Percentiles rank a stretch among this genome's conserved stretches.
phyloP scores from a whole-genome alignment of 2,797 vertebrate genomes.

The Fistularia tabacaria region DNA sequence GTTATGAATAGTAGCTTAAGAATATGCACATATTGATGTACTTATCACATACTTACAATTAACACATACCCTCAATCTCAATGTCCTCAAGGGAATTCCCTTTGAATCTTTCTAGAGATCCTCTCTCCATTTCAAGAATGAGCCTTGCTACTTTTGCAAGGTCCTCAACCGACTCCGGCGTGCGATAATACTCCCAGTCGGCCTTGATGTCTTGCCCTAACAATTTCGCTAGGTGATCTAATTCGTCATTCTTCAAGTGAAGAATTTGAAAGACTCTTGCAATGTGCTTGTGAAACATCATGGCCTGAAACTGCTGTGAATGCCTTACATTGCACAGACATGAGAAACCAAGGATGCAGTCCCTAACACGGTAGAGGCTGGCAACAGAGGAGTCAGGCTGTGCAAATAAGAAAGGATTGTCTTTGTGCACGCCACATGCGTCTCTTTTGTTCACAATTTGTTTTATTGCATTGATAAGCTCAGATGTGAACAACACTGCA shows the following conservation, averaged over 20 bases:
- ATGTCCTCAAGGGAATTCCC: slow-evolving; percentile 48
- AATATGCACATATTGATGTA: too few species aligned
- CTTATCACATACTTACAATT: too few species aligned
- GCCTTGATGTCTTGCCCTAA: slow-evolving; percentile 40
- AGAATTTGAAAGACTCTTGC: slow-evolving; percentile 62
- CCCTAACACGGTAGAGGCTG: slow-evolving; percentile 8
- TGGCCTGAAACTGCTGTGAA: slow-evolving; percentile 31
- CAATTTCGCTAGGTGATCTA: slow-evolving; percentile 39
- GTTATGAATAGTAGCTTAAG: not conserved
- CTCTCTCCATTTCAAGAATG: slow-evolving; percentile 51
- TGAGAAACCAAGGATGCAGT: slow-evolving; percentile 34
- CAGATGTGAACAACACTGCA: slow-evolving; percentile 45
- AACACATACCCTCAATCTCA: slow-evolving; percentile 46
- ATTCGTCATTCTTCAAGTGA: slow-evolving; percentile 52
- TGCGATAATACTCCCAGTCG: slow-evolving; percentile 44
- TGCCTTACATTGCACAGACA: slow-evolving; percentile 29
- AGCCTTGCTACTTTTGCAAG: slow-evolving; percentile 60
- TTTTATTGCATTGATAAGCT: slow-evolving; percentile 26
- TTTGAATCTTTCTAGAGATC: slow-evolving; percentile 38
- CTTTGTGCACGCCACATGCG: slow-evolving; percentile 25
- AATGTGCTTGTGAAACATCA: slow-evolving; percentile 36
- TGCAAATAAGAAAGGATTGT: slow-evolving; percentile 57
- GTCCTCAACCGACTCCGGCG: slow-evolving; percentile 43
- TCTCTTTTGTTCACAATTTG: slow-evolving; percentile 42
- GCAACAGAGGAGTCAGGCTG: slow-evolving; percentile 22